A percentile compares a stretch with the other conserved stretches of the same genome.
Conservation (phyloP, 2,888 invertebrate genomes). For the Acanthacorydalis orientalis region DNA sequence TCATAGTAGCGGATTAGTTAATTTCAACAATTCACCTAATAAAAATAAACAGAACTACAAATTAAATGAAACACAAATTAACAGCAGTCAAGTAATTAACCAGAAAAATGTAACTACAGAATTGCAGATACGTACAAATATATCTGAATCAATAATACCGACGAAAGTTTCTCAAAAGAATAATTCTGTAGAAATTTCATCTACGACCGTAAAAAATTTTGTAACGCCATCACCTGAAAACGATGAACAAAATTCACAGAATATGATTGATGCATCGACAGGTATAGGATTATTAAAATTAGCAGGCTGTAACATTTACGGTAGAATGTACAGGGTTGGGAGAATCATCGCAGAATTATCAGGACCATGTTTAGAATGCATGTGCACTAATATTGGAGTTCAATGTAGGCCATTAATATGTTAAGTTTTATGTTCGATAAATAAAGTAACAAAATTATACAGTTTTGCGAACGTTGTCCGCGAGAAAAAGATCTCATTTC, state of each 20-base stretch:
- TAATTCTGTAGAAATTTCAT: conserved; percentile 8
- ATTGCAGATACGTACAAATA: too few relatives aligned
- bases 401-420: conserved; percentile 57
- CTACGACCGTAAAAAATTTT: conserved; percentile 8
- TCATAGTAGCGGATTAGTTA: neutral
- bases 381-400: conserved; percentile 74
- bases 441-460: neutral
- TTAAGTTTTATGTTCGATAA: conserved; percentile 15
- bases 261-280: conserved; percentile 13
- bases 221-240: conserved; percentile 9
- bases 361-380: conserved; percentile 65
- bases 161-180: neutral
- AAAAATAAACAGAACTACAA: neutral
- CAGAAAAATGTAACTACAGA: too few relatives aligned
- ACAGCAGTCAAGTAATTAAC: neutral
- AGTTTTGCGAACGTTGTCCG: conserved; percentile 11
- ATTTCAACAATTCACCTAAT: neutral
- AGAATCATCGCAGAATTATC: conserved; percentile 69
- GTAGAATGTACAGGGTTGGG: conserved; percentile 72
- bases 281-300: conserved; percentile 50
- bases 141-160: neutral
- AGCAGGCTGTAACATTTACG: conserved; percentile 81
- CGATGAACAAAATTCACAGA: conserved; percentile 10
- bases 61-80: neutral
- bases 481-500: conserved; percentile 1